phyloP scores from a whole-genome alignment of 2,797 vertebrate genomes.

The Tangara arthus region DNA sequence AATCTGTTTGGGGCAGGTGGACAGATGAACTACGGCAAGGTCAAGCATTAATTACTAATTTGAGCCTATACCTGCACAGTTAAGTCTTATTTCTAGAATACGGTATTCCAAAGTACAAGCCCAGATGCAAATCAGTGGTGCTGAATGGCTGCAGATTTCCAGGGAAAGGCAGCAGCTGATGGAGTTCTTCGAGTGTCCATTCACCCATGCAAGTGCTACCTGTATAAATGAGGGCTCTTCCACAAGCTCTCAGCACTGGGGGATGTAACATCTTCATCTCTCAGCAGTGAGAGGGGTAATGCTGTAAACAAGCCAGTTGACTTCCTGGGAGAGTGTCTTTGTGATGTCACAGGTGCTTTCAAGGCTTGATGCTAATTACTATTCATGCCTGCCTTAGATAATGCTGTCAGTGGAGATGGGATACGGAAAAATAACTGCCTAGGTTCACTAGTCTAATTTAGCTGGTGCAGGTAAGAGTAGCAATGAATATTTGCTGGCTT shows the following conservation, averaged over 20 bases:
- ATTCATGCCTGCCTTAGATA: neutral
- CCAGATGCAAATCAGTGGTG: neutral
- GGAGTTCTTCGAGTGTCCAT: neutral
- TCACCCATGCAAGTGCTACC: neutral
- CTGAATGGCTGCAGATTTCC: neutral
- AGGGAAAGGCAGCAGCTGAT: neutral
- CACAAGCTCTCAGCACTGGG: neutral
- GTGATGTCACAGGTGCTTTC: neutral
- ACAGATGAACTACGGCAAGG: neutral
- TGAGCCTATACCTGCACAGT: neutral
- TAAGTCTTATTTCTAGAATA: neutral
- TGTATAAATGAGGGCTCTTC: neutral
- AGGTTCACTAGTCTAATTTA: neutral
- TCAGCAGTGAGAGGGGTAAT: neutral
- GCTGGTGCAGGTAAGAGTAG: neutral
- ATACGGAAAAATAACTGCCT: neutral
- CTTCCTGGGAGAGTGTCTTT: neutral
- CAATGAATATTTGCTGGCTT: neutral
- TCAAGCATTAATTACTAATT: neutral
- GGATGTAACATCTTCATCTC: neutral
- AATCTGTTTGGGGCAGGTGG: neutral
- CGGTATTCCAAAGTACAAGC: neutral
- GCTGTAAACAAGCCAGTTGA: neutral
- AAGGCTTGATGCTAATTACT: neutral
- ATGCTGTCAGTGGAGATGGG: neutral